phyloP scores from a whole-genome alignment of 2,113 vertebrate genomes.

The Gavia stellata region DNA sequence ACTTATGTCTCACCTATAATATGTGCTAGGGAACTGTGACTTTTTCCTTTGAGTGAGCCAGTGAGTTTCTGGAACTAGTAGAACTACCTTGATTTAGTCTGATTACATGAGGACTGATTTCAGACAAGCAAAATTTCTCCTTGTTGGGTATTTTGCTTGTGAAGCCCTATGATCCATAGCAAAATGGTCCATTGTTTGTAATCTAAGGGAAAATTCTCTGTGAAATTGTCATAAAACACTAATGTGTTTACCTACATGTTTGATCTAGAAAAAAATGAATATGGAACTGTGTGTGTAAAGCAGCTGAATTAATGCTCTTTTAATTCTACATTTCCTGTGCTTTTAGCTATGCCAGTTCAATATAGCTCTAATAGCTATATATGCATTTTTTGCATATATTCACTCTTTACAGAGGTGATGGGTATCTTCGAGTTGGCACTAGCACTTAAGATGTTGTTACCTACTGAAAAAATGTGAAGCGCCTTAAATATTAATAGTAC shows the following conservation, averaged over 20 bases:
- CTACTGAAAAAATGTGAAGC: background rate
- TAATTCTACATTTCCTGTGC: background rate
- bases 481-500: background rate
- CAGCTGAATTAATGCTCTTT: background rate
- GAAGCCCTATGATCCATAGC: background rate
- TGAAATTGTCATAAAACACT: background rate
- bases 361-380: background rate
- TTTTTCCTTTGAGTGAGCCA: background rate
- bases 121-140: background rate
- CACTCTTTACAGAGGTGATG: background rate
- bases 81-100: background rate
- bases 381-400: background rate
- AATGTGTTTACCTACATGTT: background rate
- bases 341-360: background rate
- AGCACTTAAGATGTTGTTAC: background rate
- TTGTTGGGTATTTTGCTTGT: background rate
- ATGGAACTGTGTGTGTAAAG: background rate
- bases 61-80: background rate
- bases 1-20: slow-evolving; percentile 24
- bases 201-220: background rate
- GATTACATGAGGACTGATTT: background rate
- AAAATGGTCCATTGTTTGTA: background rate
- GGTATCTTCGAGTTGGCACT: background rate
- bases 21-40: background rate
- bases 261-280: background rate